phyloP scores from a whole-genome alignment of 2,113 vertebrate genomes.

The Perca flavescens region DNA sequence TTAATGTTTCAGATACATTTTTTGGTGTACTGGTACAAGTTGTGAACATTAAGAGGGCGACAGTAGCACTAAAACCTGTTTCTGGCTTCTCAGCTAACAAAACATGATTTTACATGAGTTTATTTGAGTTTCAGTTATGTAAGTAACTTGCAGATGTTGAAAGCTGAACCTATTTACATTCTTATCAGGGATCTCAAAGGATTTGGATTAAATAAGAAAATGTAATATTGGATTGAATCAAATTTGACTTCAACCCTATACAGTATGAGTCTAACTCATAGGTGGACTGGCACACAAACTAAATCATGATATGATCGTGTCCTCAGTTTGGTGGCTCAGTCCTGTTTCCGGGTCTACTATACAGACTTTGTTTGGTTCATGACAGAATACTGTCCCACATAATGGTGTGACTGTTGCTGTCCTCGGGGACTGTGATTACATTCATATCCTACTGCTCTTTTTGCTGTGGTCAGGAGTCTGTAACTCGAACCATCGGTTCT shows the following conservation, averaged over 20 bases:
- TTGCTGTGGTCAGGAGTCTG: constrained; percentile 4
- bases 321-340: too few species aligned
- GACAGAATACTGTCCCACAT: too few species aligned
- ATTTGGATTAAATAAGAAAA: background rate
- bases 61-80: too few species aligned
- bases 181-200: background rate
- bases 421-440: background rate
- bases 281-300: too few species aligned
- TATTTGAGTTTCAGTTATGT: too few species aligned
- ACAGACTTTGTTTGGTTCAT: background rate
- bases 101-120: too few species aligned
- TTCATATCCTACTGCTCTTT: constrained; percentile 9
- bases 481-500: constrained; percentile 15
- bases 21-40: background rate
- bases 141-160: background rate
- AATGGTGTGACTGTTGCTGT: background rate
- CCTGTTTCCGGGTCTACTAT: background rate
- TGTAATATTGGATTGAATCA: background rate
- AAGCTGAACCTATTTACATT: background rate
- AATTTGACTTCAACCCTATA: background rate
- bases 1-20: too few species aligned
- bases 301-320: background rate
- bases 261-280: too few species aligned
- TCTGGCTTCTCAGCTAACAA: background rate
- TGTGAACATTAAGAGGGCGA: background rate